Conservation (phyloP, 2,797 vertebrate species). For the Poecilia gillii region DNA sequence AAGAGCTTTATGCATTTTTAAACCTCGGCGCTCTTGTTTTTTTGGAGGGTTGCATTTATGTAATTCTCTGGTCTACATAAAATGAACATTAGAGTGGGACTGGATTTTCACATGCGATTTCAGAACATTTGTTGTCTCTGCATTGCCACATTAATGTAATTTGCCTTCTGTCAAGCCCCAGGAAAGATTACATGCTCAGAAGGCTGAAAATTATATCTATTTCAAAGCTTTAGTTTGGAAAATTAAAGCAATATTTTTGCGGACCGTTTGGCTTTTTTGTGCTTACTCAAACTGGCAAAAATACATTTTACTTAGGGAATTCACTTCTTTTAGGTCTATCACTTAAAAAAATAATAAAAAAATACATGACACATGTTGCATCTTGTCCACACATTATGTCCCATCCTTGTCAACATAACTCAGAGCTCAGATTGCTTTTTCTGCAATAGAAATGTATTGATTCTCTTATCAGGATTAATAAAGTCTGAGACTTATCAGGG, state of each 20-base stretch:
- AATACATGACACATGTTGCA: not conserved
- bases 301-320: constrained; percentile 32
- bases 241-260: constrained; percentile 9
- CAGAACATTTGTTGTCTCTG: constrained; percentile 36
- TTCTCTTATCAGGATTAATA: constrained; percentile 73
- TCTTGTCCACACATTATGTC: constrained; percentile 19
- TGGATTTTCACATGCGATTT: constrained; percentile 30
- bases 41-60: constrained; percentile 30
- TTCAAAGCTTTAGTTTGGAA: constrained; percentile 22
- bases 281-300: not conserved
- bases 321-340: not conserved
- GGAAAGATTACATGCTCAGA: constrained; percentile 44
- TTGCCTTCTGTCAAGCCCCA: constrained; percentile 33
- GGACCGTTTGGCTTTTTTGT: not conserved
- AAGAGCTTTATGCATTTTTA: constrained; percentile 80
- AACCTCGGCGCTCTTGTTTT: constrained; percentile 48
- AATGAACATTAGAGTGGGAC: constrained; percentile 27
- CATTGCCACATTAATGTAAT: constrained; percentile 26
- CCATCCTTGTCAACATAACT: constrained; percentile 19
- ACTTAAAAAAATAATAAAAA: constrained; percentile 1
- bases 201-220: constrained; percentile 14
- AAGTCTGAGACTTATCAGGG: constrained; percentile 41
- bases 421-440: constrained; percentile 26
- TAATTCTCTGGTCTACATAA: constrained; percentile 42
- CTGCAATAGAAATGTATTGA: constrained; percentile 54